Percentiles rank a stretch among this genome's conserved stretches.
phyloP scores from a whole-genome alignment of 1,140 invertebrate genomes.

The Drosophila sp. region DNA sequence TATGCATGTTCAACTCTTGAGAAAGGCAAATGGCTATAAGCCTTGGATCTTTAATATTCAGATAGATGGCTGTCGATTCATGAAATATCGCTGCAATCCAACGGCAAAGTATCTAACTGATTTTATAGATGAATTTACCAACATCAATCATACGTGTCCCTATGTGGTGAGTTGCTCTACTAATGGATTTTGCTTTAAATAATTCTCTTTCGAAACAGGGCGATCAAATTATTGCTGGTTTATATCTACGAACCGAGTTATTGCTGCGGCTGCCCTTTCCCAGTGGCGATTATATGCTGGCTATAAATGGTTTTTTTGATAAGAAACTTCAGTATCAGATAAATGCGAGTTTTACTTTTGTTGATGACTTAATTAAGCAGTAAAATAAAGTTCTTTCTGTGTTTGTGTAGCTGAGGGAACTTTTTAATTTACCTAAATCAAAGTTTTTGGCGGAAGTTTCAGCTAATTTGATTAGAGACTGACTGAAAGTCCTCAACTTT shows the following conservation, averaged over 20 bases:
- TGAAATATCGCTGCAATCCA: slow-evolving; percentile 16
- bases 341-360: slow-evolving; percentile 3
- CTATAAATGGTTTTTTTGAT: background rate
- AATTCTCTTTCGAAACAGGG: background rate
- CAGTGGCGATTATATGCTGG: slow-evolving; percentile 26
- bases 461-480: slow-evolving; percentile 59
- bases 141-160: slow-evolving; percentile 44
- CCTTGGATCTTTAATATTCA: slow-evolving; percentile 15
- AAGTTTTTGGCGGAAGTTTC: slow-evolving; percentile 3
- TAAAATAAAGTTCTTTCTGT: slow-evolving; percentile 17
- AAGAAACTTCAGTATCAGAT: background rate
- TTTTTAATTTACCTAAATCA: slow-evolving; percentile 3
- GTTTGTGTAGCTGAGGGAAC: background rate
- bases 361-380: slow-evolving; percentile 10
- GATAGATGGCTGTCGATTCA: slow-evolving; percentile 27
- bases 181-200: no score
- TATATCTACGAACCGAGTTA: background rate
- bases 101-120: slow-evolving; percentile 10
- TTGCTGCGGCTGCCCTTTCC: slow-evolving; percentile 5
- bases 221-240: background rate
- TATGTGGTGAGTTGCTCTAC: slow-evolving; percentile 20
- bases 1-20: background rate
- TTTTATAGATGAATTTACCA: slow-evolving; percentile 17
- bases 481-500: slow-evolving; percentile 17
- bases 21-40: slow-evolving; percentile 37